These are phyloP conservation scores for Pseudorhombus dupliciocellatus DNA, from an alignment of 2,113 vertebrate species.

Conservation along the genomic window DNA sequence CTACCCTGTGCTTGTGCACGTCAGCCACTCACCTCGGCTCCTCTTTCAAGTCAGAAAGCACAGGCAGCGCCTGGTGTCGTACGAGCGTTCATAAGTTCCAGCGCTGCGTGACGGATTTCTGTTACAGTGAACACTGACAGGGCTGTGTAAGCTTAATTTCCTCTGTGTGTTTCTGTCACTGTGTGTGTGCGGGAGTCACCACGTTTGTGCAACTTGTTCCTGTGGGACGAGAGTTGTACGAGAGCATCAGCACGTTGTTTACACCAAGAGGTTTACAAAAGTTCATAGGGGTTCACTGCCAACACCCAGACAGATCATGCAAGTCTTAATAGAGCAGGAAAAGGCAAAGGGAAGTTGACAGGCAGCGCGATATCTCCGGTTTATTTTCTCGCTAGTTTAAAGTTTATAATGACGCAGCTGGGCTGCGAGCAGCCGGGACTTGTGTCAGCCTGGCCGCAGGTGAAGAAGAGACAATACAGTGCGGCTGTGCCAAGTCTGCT, in stretches of 20 bases:
- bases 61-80: not conserved
- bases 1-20: conserved; percentile 36
- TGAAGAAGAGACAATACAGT: conserved; percentile 32
- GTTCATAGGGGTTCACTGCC: conserved; percentile 54
- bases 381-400: conserved; percentile 54
- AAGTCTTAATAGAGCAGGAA: conserved; percentile 64
- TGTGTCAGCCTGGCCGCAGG: conserved; percentile 28
- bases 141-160: not conserved
- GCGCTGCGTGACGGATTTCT: not conserved
- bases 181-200: not conserved
- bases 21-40: conserved; percentile 25
- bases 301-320: conserved; percentile 64
- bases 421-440: not conserved
- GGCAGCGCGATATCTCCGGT: conserved; percentile 62
- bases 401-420: conserved; percentile 54
- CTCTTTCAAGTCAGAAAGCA: conserved; percentile 19
- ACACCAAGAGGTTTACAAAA: conserved; percentile 56
- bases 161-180: conserved; percentile 10
- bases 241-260: conserved; percentile 41
- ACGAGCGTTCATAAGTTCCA: conserved; percentile 6
- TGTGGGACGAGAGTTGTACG: not conserved
- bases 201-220: conserved; percentile 19
- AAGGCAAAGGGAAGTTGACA: conserved; percentile 61
- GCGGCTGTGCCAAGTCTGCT: conserved; percentile 20
- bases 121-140: not conserved